Percentiles rank a stretch among this genome's conserved stretches.
Evolutionary conservation across 1,140 invertebrate species (phyloP).

Genomic region (Riptortus pedestris): DNA sequence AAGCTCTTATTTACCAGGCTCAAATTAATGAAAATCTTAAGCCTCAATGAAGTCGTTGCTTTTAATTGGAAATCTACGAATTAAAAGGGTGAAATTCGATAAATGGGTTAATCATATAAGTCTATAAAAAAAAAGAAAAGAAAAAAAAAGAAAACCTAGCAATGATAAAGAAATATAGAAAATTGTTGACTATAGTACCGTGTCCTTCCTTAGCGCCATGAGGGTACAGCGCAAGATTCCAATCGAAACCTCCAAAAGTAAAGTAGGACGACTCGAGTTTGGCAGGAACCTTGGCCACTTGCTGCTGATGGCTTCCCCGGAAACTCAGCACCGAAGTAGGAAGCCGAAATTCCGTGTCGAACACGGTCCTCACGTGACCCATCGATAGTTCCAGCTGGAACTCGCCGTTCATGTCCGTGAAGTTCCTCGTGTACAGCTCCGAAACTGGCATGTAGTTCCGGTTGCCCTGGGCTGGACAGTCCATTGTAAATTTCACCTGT

Average conservation of each 20-base stretch:
- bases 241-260: slow-evolving; percentile 70
- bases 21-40: no score
- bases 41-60: no score
- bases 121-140: no score
- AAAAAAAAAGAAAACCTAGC: no score
- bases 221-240: slow-evolving; percentile 67
- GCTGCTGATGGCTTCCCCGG: slow-evolving; percentile 24
- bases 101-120: no score
- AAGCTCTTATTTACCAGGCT: no score
- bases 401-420: slow-evolving; percentile 72
- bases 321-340: slow-evolving; percentile 38
- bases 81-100: no score
- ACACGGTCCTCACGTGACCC: slow-evolving; percentile 63
- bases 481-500: slow-evolving; percentile 60
- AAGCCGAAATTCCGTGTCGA: slow-evolving; percentile 57
- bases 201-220: slow-evolving; percentile 45
- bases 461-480: slow-evolving; percentile 64
- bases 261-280: slow-evolving; percentile 62
- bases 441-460: slow-evolving; percentile 67
- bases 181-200: no score
- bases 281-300: slow-evolving; percentile 26
- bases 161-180: no score
- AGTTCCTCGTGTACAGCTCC: slow-evolving; percentile 62
- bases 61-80: no score
- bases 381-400: slow-evolving; percentile 72